phyloP scores from a whole-genome alignment of 2,113 vertebrate species.

The Sander vitreus region DNA sequence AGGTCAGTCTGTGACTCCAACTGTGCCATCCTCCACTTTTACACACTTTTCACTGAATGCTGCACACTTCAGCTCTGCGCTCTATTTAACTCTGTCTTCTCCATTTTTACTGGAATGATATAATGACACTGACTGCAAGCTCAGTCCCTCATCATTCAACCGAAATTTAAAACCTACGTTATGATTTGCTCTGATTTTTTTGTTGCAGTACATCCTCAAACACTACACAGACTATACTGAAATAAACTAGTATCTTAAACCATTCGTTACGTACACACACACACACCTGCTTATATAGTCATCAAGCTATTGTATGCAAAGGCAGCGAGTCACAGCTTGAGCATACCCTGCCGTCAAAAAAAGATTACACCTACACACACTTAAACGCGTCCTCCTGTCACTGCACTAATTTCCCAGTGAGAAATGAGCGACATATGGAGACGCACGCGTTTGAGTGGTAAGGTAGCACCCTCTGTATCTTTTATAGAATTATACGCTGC shows the following conservation, averaged over 20 bases:
- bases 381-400: constrained; percentile 41
- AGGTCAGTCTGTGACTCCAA: constrained; percentile 86
- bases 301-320: constrained; percentile 54
- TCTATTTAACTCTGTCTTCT: neutral
- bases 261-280: constrained; percentile 40
- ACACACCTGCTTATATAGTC: constrained; percentile 47
- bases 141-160: neutral
- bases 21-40: constrained; percentile 6
- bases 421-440: constrained; percentile 54
- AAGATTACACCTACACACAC: constrained; percentile 57
- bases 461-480: constrained; percentile 40
- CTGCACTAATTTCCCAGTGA: constrained; percentile 42
- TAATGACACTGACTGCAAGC: neutral
- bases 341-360: constrained; percentile 54
- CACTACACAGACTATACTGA: neutral
- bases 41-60: constrained; percentile 20
- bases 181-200: neutral
- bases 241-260: constrained; percentile 3
- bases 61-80: constrained; percentile 10
- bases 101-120: neutral
- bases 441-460: constrained; percentile 32
- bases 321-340: constrained; percentile 42
- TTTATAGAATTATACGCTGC: constrained; percentile 30
- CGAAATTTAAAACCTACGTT: neutral
- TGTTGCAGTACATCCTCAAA: neutral